A percentile compares a stretch with the other conserved stretches of the same genome.
These are phyloP conservation scores for Tachycineta bicolor DNA, from an alignment of 2,113 vertebrate species.

Conservation along the genomic window DNA sequence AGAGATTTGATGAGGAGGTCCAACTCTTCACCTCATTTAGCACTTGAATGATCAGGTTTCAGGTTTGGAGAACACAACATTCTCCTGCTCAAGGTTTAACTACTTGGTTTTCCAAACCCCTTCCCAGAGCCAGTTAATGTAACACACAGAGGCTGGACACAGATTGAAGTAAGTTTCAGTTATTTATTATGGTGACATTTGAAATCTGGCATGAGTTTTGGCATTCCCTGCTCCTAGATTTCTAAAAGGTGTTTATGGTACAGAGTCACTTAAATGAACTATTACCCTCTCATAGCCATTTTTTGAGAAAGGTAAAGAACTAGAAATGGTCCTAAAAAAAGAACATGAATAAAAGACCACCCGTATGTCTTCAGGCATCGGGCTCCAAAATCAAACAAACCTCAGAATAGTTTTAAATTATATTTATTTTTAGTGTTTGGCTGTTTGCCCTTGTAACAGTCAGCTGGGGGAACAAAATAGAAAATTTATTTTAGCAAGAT, in stretches of 20 bases:
- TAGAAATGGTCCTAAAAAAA: background rate
- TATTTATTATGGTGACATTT: conserved; percentile 9
- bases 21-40: background rate
- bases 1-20: background rate
- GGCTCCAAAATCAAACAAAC: background rate
- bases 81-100: background rate
- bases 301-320: background rate
- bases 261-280: background rate
- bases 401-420: background rate
- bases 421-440: background rate
- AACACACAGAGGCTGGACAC: background rate
- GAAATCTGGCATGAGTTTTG: background rate
- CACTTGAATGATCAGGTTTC: background rate
- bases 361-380: background rate
- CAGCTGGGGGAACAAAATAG: background rate
- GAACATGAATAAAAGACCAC: background rate
- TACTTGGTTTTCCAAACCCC: background rate
- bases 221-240: background rate
- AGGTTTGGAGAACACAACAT: background rate
- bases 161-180: background rate
- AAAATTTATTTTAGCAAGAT: background rate
- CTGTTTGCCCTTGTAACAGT: background rate
- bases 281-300: background rate
- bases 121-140: background rate
- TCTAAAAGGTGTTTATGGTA: background rate